These are phyloP conservation scores for Callospermophilus lateralis DNA, from an alignment of 2,113 vertebrate genomes.

Conservation along the genomic window DNA sequence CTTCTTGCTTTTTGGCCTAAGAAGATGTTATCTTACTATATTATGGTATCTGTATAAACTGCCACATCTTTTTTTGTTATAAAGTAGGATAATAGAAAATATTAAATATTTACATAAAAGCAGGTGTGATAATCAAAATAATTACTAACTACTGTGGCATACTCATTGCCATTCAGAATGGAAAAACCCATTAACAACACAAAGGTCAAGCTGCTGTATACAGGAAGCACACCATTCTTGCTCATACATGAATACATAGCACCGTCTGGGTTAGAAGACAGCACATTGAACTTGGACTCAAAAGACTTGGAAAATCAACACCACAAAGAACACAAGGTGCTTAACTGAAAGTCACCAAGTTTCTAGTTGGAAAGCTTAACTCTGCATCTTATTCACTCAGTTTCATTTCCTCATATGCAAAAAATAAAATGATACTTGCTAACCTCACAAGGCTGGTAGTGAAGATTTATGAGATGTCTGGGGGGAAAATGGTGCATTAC, in stretches of 20 bases:
- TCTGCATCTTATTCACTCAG: not conserved
- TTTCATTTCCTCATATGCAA: slow-evolving; percentile 5
- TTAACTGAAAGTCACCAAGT: not conserved
- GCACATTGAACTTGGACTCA: not conserved
- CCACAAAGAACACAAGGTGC: not conserved
- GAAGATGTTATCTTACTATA: not conserved
- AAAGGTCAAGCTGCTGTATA: not conserved
- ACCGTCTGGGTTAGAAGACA: not conserved
- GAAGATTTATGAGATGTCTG: slow-evolving; percentile 9
- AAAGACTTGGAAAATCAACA: not conserved
- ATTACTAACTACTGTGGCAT: not conserved
- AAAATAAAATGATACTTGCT: not conserved
- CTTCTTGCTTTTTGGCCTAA: not conserved
- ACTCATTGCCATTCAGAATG: not conserved
- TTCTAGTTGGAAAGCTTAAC: not conserved
- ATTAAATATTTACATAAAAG: slow-evolving; percentile 27
- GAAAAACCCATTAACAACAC: not conserved
- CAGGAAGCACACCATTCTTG: not conserved
- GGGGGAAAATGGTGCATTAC: not conserved
- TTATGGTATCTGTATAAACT: not conserved
- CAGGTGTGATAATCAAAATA: slow-evolving; percentile 42
- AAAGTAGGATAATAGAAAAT: not conserved
- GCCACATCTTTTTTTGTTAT: not conserved
- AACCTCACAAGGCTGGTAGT: not conserved
- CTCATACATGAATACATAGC: not conserved